Base-by-base conservation (phyloP, 2,113 vertebrate genomes). In the Sebastes fasciatus region DNA sequence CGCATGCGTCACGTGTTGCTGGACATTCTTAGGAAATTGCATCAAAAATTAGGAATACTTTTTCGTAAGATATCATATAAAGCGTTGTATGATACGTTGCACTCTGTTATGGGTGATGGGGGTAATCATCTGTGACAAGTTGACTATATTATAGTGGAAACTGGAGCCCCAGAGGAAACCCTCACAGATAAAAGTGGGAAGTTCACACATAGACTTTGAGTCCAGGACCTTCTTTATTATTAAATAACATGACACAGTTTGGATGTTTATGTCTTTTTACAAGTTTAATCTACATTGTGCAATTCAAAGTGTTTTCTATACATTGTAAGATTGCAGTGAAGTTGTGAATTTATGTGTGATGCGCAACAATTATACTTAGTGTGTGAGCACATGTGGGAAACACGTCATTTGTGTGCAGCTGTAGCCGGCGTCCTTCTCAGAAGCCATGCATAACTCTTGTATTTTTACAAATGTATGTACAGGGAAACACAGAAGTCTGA, bases 241-340 rank as follows among this genome's bases (percentile, higher is more conserved):
- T 5, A 91, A 82, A 89, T 57, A 19, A 87, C 5, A n/a, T 46
- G 11, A 79, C 45, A 73, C 79, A 52, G 17, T 74, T 74, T 58
- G 54, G 34, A 1, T 52, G 75, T 85, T 86, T 21, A 76, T 17
- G 1, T 74, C 11, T 83, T 63, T 78, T 85, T 77, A 79, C 60
- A 88, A 69, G 77, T 88, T 90, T 77, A 87, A 81, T 92, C 74
- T 88, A 76, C 79, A 86, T 67, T 70, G 81, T 92, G 80, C 69
- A 67, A 48, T 80, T 78, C 49, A 74, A 77, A 75, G 79, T 83
- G 64, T 79, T 64, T 34, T 83, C 83, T 83, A 57, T 79, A 81
- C 77, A 81, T 42, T 83, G 66, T 61, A 72, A 16, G n/a, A 74
- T 69, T 81, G 34, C 49, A 71, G 51, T 63, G 26, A 76, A 26